Conservation (phyloP, 23 tunicate species). For the Ascidia mentula region DNA sequence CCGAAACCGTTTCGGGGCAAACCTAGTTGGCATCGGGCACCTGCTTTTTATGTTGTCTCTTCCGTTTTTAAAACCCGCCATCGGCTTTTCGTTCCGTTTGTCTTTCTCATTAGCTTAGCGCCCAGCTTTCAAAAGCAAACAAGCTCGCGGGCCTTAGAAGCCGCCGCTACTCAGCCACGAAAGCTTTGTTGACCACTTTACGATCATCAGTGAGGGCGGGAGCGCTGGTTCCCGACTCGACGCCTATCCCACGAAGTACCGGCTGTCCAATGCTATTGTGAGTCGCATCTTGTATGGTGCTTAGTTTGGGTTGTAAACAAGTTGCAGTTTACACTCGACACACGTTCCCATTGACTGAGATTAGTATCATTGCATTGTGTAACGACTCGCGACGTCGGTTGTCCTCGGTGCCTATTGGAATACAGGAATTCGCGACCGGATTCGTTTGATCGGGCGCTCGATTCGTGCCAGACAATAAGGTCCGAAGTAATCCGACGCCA, state of each 20-base stretch:
- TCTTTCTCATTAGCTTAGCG: constrained; percentile 9
- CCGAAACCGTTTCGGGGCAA: too few relatives aligned
- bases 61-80: constrained; percentile 2
- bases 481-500: constrained; percentile 6
- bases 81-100: background rate
- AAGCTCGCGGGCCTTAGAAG: background rate
- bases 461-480: background rate
- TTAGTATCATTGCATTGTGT: background rate
- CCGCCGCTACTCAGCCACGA: constrained; percentile 11
- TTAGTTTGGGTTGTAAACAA: constrained; percentile 41
- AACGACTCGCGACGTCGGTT: background rate
- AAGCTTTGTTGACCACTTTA: background rate
- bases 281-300: background rate
- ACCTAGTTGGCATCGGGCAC: constrained; percentile 4
- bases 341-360: constrained; percentile 17
- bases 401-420: background rate
- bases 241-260: constrained; percentile 1
- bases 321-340: constrained; percentile 28
- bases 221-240: background rate
- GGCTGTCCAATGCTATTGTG: background rate
- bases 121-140: constrained; percentile 9
- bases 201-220: background rate
- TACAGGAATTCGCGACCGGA: constrained; percentile 6
- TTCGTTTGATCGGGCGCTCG: background rate
- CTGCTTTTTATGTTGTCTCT: constrained; percentile 6